phyloP scores from a whole-genome alignment of 2,113 vertebrate species.

The Otocyon megalotis region DNA sequence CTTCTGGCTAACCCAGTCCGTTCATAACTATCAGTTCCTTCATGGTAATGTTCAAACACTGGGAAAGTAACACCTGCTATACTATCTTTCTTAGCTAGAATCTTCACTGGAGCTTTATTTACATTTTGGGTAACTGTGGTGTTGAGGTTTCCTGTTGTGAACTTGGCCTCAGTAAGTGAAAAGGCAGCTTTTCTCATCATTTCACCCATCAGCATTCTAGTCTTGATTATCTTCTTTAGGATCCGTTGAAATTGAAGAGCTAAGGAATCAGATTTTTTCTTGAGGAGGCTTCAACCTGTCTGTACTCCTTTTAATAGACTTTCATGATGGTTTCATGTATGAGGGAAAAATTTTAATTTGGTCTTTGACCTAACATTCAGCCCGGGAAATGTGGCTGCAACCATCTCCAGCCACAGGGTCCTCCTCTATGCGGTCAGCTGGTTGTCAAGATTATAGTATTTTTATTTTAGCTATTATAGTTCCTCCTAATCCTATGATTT shows the following conservation, averaged over 20 bases:
- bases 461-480: neutral
- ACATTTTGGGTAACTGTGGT: neutral
- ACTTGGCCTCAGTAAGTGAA: slow-evolving; percentile 98
- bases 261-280: slow-evolving; percentile 97
- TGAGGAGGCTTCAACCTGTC: slow-evolving; percentile 96
- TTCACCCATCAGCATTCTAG: slow-evolving; percentile 98
- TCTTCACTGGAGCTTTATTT: neutral
- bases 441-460: neutral
- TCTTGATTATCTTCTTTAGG: slow-evolving; percentile 98
- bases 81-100: neutral
- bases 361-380: neutral
- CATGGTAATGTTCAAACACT: neutral
- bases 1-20: slow-evolving; percentile 95
- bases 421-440: neutral
- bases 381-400: neutral
- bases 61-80: neutral
- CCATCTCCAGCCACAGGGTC: neutral
- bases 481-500: slow-evolving; percentile 18
- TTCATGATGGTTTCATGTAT: slow-evolving; percentile 96
- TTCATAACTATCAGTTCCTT: slow-evolving; percentile 89
- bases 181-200: slow-evolving; percentile 99
- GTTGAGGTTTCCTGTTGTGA: slow-evolving; percentile 96
- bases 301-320: slow-evolving; percentile 88
- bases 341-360: neutral
- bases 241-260: slow-evolving; percentile 97